Evolutionary conservation across 2,888 invertebrate species (phyloP).

Genomic region (Idaea straminata): DNA sequence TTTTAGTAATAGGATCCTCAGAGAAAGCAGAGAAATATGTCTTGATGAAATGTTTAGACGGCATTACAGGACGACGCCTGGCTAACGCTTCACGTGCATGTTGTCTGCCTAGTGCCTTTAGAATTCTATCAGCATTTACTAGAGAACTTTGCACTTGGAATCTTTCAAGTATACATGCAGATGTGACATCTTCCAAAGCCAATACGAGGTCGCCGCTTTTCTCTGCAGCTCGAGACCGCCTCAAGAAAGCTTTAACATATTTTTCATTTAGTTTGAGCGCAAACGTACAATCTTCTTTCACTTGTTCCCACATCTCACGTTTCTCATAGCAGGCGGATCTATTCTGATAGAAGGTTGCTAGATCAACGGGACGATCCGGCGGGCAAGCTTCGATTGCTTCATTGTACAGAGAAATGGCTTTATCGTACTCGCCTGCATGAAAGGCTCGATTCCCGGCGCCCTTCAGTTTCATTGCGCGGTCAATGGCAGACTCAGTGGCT

Average conservation of each 20-base stretch:
- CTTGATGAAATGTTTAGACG: slow-evolving; percentile 91
- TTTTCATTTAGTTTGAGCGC: slow-evolving; percentile 91
- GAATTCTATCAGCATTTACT: slow-evolving; percentile 91
- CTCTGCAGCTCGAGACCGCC: slow-evolving; percentile 92
- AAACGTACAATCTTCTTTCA: slow-evolving; percentile 91
- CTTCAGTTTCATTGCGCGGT: slow-evolving; percentile 89
- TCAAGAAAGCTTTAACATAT: slow-evolving; percentile 92
- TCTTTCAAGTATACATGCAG: slow-evolving; percentile 93
- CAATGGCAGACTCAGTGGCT: slow-evolving; percentile 80
- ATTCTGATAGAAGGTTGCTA: slow-evolving; percentile 97
- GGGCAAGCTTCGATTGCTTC: slow-evolving; percentile 96
- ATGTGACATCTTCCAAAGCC: slow-evolving; percentile 95
- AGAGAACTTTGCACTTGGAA: slow-evolving; percentile 91
- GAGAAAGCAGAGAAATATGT: slow-evolving; percentile 94
- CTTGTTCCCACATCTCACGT: slow-evolving; percentile 90
- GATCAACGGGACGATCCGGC: slow-evolving; percentile 83
- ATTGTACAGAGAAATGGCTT: slow-evolving; percentile 93
- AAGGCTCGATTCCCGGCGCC: slow-evolving; percentile 93
- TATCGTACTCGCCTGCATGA: slow-evolving; percentile 91
- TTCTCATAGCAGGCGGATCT: slow-evolving; percentile 97
- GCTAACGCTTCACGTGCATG: slow-evolving; percentile 88
- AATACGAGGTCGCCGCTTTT: slow-evolving; percentile 87
- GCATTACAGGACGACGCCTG: slow-evolving; percentile 85
- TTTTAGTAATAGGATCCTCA: slow-evolving; percentile 88
- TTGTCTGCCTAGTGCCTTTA: slow-evolving; percentile 88